These are phyloP conservation scores for Marmota flaviventris DNA, from an alignment of 2,113 vertebrate species.

Conservation along the genomic window DNA sequence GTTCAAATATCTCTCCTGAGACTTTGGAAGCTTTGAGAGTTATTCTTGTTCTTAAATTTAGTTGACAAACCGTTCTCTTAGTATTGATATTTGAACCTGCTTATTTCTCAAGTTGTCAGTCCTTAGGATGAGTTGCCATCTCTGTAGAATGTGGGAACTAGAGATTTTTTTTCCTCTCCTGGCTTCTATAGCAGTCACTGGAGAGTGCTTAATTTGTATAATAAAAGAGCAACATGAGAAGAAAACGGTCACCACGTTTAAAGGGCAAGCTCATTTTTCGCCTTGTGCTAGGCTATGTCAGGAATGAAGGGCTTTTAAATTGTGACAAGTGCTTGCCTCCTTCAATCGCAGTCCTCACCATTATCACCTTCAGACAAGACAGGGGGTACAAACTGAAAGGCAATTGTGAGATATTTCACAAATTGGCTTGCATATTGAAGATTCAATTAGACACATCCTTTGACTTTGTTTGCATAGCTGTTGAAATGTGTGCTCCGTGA, in stretches of 20 bases:
- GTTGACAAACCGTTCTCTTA: constrained; percentile 2
- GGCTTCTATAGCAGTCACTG: constrained; percentile 45
- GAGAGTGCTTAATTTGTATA: constrained; percentile 65
- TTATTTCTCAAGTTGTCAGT: constrained; percentile 2
- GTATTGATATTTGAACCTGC: not conserved
- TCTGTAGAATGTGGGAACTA: constrained; percentile 7
- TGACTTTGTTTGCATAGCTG: constrained; percentile 73
- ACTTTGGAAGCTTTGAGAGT: not conserved
- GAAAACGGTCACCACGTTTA: constrained; percentile 62
- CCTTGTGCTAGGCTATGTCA: constrained; percentile 36
- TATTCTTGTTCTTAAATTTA: constrained; percentile 24
- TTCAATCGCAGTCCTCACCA: not conserved
- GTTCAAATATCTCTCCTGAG: not conserved
- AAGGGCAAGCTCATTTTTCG: constrained; percentile 70
- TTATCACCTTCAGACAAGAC: constrained; percentile 73
- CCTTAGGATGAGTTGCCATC: not conserved
- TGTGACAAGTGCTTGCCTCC: constrained; percentile 60
- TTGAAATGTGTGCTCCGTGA: constrained; percentile 64
- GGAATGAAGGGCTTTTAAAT: constrained; percentile 67
- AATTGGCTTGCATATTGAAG: constrained; percentile 70
- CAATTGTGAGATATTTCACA: constrained; percentile 65
- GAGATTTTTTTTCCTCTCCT: constrained; percentile 44
- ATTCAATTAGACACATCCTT: constrained; percentile 76
- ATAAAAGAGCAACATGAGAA: constrained; percentile 71
- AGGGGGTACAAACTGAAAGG: constrained; percentile 40